A percentile compares a stretch with the other conserved stretches of the same genome.
phyloP scores from a whole-genome alignment of 2,888 invertebrate genomes.

The Mongoloraphidia duomilia region DNA sequence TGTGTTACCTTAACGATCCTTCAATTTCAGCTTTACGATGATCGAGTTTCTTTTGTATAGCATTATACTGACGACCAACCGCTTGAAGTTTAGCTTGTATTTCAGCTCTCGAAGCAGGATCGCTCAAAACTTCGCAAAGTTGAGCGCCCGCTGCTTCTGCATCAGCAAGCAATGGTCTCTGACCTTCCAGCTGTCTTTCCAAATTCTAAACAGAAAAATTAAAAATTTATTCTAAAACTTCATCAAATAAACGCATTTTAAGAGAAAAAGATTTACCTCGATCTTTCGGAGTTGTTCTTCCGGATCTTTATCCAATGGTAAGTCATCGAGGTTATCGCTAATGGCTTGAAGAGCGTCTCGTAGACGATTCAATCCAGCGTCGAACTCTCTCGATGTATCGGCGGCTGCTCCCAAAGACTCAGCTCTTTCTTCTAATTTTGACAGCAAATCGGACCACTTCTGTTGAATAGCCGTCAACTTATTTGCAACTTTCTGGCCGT shows the following conservation, averaged over 20 bases:
- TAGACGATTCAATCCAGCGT: constrained; percentile 69
- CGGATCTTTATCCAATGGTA: constrained; percentile 67
- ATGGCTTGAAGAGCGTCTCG: constrained; percentile 78
- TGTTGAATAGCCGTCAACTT: constrained; percentile 59
- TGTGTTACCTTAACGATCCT: constrained; percentile 51
- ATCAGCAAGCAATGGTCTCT: constrained; percentile 75
- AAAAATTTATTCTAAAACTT: background rate
- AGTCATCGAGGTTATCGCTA: constrained; percentile 71
- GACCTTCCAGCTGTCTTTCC: constrained; percentile 78
- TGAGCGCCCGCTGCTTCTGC: constrained; percentile 82
- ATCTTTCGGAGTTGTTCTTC: constrained; percentile 78
- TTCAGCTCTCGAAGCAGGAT: constrained; percentile 80
- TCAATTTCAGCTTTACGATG: constrained; percentile 84
- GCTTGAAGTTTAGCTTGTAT: constrained; percentile 77
- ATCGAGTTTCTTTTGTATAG: constrained; percentile 79
- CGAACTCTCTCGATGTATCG: constrained; percentile 85
- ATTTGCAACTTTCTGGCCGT: constrained; percentile 49
- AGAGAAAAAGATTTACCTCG: constrained; percentile 33
- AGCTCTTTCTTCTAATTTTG: constrained; percentile 75
- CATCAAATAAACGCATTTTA: background rate
- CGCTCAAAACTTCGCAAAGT: constrained; percentile 72
- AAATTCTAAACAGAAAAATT: constrained; percentile 35
- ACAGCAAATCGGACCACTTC: constrained; percentile 66
- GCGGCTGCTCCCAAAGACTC: constrained; percentile 80
- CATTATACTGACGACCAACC: constrained; percentile 76